phyloP scores from a whole-genome alignment of 2,797 vertebrate species.

The Microchirus variegatus region DNA sequence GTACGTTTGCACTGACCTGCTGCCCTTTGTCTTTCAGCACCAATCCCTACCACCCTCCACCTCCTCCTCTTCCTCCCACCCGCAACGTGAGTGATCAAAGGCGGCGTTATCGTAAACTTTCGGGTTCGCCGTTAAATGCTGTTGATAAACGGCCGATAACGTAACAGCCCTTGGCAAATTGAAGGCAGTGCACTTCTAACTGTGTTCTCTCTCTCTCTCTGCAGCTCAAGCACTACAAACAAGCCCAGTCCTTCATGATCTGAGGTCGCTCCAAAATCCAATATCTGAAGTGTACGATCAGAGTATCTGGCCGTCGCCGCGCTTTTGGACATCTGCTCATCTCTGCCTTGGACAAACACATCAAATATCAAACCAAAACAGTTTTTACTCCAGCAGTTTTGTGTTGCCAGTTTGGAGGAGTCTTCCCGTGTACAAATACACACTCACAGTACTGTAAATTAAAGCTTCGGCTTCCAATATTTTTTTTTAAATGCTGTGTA shows the following conservation, averaged over 20 bases:
- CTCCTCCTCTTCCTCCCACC: constrained; percentile 62
- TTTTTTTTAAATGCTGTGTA: constrained; percentile 7
- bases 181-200: constrained; percentile 37
- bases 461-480: neutral
- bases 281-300: constrained; percentile 7
- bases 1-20: constrained; percentile 17
- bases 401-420: neutral
- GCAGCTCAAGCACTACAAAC: constrained; percentile 80
- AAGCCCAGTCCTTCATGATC: constrained; percentile 80
- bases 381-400: neutral
- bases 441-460: neutral
- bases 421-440: neutral
- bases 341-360: constrained; percentile 1
- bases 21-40: constrained; percentile 56
- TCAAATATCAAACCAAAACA: neutral
- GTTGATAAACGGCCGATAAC: constrained; percentile 42
- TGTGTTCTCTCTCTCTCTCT: constrained; percentile 52
- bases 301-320: neutral
- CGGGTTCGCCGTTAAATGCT: constrained; percentile 19
- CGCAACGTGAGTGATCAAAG: constrained; percentile 73
- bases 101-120: constrained; percentile 30
- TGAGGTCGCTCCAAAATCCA: constrained; percentile 45
- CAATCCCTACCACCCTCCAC: constrained; percentile 63
- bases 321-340: neutral
- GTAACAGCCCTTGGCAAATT: constrained; percentile 12